These are phyloP conservation scores for Sciurus carolinensis DNA, from an alignment of 2,797 vertebrate genomes.

Conservation along the genomic window DNA sequence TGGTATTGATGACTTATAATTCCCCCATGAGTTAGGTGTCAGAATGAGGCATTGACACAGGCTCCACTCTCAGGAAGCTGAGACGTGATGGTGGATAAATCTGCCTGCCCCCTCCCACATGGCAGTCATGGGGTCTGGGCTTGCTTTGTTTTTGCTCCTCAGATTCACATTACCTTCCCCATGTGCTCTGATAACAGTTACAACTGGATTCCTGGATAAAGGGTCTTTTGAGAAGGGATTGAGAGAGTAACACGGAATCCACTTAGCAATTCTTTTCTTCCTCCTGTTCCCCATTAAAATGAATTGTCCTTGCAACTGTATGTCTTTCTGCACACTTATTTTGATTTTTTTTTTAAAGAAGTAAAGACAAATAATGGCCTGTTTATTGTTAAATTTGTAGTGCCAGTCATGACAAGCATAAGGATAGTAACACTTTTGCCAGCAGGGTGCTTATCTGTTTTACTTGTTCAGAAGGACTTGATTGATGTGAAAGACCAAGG, in stretches of 20 bases:
- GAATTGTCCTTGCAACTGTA: conserved; percentile 63
- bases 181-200: conserved; percentile 21
- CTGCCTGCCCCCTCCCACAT: neutral
- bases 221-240: conserved; percentile 30
- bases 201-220: conserved; percentile 53
- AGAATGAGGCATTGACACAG: conserved; percentile 78
- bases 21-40: conserved; percentile 82
- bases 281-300: conserved; percentile 75
- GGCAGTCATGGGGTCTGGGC: neutral
- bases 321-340: conserved; percentile 77
- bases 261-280: conserved; percentile 66
- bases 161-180: conserved; percentile 11
- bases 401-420: conserved; percentile 88
- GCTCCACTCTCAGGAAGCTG: conserved; percentile 73
- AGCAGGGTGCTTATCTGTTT: conserved; percentile 91
- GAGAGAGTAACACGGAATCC: conserved; percentile 37
- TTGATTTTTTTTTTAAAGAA: conserved; percentile 85
- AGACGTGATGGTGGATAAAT: conserved; percentile 77
- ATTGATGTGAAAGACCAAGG: conserved; percentile 92
- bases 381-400: conserved; percentile 88
- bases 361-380: conserved; percentile 80
- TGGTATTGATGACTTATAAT: conserved; percentile 85
- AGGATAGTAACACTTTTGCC: conserved; percentile 88
- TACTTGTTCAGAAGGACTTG: conserved; percentile 90
- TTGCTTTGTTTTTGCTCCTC: conserved; percentile 73